Evolutionary conservation across 2,888 invertebrate species (phyloP), one percentile per base, ranked within the genome.

Genomic region (Drosophila paracracens): DNA sequence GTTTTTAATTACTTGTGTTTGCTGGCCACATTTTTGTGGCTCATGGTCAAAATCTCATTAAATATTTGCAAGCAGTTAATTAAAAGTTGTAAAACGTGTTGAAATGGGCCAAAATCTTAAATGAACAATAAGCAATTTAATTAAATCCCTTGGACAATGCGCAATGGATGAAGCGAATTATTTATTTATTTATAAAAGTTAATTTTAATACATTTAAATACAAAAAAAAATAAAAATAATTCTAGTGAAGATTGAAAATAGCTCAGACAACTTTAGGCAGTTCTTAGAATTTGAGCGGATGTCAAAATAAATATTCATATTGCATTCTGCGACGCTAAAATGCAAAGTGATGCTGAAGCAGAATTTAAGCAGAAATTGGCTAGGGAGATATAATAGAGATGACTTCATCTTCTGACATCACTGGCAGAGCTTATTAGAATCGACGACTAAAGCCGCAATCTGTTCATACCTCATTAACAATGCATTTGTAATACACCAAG

Each of bases 381-480:
- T 35, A 58, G 57, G 50, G 64, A 76, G 62, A 31, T 52, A 54
- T 33, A 60, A 64, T 46, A 57, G 61, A 29, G 72, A 81, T 85
- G 85, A 85, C 86, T 83, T 85, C 85, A 85, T 83, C 70, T 64
- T 52, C 70, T 70, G 83, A 83, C 86, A 81, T 82, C 74, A 72
- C 66, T 69, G 27, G 27, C 2, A 8, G 36, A 62, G 66, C 74
- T 67, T 66, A 67, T 54, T 58, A 58, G 54, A 59, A 21, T 8
- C 43, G 59, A 27, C 54, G 54, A 48, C 48, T 40, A 43, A 53
- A 36, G 62, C 31, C 58, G 35, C 56, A 58, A 56, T 67, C 54
- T 29, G 11, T 35, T 40, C 51, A 36, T 31, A 46, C 57, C 88
- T 85, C 74, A 89, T 85, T 85, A 72, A 81, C 74, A 83, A 85